Evolutionary conservation across 2,888 invertebrate genomes (phyloP), one percentile per base, ranked within the genome.

Genomic region (Pammene aurita): DNA sequence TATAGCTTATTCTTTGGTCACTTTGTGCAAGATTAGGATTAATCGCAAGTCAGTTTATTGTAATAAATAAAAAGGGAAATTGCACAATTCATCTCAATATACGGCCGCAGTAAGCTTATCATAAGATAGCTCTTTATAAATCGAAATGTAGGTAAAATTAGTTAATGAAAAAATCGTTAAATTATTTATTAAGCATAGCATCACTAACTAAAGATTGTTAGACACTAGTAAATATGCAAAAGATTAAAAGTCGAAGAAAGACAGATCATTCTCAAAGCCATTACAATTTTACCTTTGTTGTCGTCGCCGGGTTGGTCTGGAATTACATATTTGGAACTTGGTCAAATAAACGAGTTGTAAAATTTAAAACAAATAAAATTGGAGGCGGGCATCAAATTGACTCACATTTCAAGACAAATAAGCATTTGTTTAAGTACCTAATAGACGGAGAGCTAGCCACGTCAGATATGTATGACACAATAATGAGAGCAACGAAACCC

Each of bases 221-320:
- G 64, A 67, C 62, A 70, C 69, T 71, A 71, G 76, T 75, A 72
- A 72, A 76, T 68, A 54, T 58, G 67, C 72, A 72, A 71, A 66
- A 61, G 71, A 68, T 74, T 73, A 72, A 34, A 50, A 34, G 34
- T 71, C 71, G 77, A 75, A 76, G 69, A 72, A 73, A 71, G 70
- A 72, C 71, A 77, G 72, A 54, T 71, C 76, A 75, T 73, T 76
- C 75, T 75, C 80, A 77, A 78, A 76, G 74, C 73, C 75, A 71
- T 72, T 73, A 71, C 72, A 70, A 72, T 74, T 74, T 90, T 92
- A 92, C 92, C 91, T 92, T 90, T 87, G 73, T 81, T 84, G 75
- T 88, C 89, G 78, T 92, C 92, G 75, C 83, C 86, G 64, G 86
- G 83, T 67, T 88, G 81, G 90, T 84, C 92, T 92, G 92, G 73